phyloP scores from a whole-genome alignment of 2,888 invertebrate genomes.

The Tenthredo scrophulariae region DNA sequence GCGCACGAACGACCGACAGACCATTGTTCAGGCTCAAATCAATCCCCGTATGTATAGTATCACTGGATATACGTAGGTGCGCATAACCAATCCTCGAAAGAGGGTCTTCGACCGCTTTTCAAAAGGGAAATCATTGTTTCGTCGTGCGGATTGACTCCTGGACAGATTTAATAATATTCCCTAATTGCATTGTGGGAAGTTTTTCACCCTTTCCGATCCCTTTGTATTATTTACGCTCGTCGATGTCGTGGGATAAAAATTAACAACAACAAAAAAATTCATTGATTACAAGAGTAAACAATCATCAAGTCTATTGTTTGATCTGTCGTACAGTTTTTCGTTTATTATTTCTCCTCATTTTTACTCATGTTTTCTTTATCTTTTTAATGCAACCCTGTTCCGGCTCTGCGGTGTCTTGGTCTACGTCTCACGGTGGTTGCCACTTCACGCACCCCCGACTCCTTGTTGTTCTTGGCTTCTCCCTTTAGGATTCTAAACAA shows the following conservation, averaged over 20 bases:
- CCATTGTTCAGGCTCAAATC: conserved; percentile 40
- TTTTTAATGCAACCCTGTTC: conserved; percentile 24
- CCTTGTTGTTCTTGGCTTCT: conserved; percentile 16
- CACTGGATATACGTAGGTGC: neutral
- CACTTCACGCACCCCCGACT: conserved; percentile 50
- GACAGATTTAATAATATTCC: conserved; percentile 14
- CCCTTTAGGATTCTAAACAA: conserved; percentile 45
- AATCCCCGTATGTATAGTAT: neutral
- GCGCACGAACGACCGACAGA: conserved; percentile 8
- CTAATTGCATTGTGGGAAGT: conserved; percentile 43
- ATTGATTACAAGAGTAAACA: neutral
- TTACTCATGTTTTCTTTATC: neutral
- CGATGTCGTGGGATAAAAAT: neutral
- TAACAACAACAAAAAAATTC: neutral
- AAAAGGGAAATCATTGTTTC: conserved; percentile 27
- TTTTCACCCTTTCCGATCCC: neutral
- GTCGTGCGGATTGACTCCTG: conserved; percentile 39
- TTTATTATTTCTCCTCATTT: neutral
- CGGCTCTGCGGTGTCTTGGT: neutral
- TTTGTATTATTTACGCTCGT: neutral
- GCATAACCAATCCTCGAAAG: conserved; percentile 28
- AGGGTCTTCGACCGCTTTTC: conserved; percentile 8
- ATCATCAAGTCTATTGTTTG: neutral
- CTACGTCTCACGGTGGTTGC: conserved; percentile 19
- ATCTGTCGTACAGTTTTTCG: neutral